These are phyloP conservation scores for Etia nguti DNA, from an alignment of 2,113 vertebrate species.

Conservation along the genomic window DNA sequence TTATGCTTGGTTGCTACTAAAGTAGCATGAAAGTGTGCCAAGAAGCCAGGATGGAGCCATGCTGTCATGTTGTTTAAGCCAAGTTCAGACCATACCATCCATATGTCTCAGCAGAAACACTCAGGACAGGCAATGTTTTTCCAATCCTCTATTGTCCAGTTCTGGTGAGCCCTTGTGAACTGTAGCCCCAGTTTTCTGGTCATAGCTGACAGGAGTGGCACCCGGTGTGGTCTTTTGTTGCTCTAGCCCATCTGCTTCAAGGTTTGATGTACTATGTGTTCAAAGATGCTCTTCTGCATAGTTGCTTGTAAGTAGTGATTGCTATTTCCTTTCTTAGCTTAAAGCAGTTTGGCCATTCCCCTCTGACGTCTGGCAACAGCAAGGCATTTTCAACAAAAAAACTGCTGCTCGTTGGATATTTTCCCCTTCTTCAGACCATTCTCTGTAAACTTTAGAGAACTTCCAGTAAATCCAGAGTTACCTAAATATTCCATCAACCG, in stretches of 20 bases:
- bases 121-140: not conserved
- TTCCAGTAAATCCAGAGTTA: not conserved
- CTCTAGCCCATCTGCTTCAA: not conserved
- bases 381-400: not conserved
- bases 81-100: too few species aligned
- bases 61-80: too few species aligned
- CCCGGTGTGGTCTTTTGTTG: not conserved
- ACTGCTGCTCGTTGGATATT: not conserved
- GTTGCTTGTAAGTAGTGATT: not conserved
- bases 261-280: not conserved
- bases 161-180: not conserved
- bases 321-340: not conserved
- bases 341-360: not conserved
- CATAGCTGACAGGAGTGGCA: not conserved
- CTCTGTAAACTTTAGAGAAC: fast-evolving
- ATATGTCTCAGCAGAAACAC: not conserved
- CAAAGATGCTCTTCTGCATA: not conserved
- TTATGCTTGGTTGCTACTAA: not conserved
- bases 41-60: not conserved
- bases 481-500: not conserved
- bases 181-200: not conserved
- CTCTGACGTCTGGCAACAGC: not conserved
- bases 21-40: not conserved
- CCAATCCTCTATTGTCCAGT: not conserved
- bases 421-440: not conserved